phyloP scores from a whole-genome alignment of 2,888 invertebrate genomes.

The Caenorhabditis plicata region DNA sequence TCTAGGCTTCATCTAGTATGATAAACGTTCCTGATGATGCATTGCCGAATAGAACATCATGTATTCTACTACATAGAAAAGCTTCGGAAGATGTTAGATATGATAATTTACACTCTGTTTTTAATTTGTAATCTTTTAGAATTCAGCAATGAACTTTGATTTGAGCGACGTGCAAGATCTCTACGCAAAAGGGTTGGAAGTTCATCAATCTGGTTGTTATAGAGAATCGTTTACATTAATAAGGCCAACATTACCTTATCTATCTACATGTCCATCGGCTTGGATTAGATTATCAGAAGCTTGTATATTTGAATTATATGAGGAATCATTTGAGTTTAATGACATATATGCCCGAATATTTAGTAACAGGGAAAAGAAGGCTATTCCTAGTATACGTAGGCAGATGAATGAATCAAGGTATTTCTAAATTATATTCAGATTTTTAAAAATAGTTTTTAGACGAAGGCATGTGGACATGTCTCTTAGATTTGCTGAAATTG shows the following conservation, averaged over 20 bases:
- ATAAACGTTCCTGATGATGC: no score
- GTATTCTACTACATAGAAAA: no score
- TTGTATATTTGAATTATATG: conserved; percentile 20
- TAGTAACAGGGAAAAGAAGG: background rate
- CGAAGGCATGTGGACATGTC: conserved; percentile 13
- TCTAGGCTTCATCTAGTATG: no score
- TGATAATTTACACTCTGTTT: no score
- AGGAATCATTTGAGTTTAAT: conserved; percentile 12
- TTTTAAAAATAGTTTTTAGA: conserved; percentile 2
- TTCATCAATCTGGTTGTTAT: conserved; percentile 18
- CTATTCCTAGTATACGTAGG: background rate
- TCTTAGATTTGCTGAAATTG: conserved; percentile 11
- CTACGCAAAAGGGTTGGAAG: conserved; percentile 15
- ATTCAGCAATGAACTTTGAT: no score
- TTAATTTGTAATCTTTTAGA: no score
- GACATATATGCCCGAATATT: conserved; percentile 19
- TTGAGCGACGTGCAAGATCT: conserved; percentile 16
- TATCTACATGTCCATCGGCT: conserved; percentile 12
- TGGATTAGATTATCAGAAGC: conserved; percentile 29
- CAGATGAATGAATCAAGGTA: background rate
- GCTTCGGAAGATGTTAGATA: no score
- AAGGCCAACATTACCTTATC: conserved; percentile 15
- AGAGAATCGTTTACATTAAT: conserved; percentile 15
- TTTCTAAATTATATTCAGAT: background rate
- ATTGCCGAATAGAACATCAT: no score